Percentiles rank a stretch among this genome's conserved stretches.
These are phyloP conservation scores for Iphiclides podalirius DNA, from an alignment of 2,888 invertebrate genomes.

Conservation along the genomic window DNA sequence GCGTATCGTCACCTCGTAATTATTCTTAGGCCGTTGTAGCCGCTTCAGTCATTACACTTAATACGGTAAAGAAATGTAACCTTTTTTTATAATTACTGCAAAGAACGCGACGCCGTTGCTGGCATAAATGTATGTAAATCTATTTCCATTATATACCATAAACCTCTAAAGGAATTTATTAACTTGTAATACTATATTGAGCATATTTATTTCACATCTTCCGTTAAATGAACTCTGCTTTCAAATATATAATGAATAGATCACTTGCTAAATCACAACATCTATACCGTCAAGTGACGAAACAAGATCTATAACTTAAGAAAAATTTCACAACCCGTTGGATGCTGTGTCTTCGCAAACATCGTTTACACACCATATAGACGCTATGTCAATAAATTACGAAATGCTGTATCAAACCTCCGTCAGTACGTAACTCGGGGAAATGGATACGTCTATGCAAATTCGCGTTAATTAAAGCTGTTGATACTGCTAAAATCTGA, in stretches of 20 bases:
- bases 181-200: background rate
- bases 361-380: constrained; percentile 2
- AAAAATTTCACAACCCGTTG: constrained; percentile 9
- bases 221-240: background rate
- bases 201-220: background rate
- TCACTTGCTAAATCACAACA: background rate
- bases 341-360: constrained; percentile 11
- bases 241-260: background rate
- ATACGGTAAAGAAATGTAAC: constrained; percentile 33
- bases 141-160: background rate
- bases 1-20: constrained; percentile 56
- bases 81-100: constrained; percentile 26
- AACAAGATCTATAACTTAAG: constrained; percentile 1
- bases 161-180: background rate
- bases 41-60: constrained; percentile 41
- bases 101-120: constrained; percentile 6
- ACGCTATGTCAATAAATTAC: constrained; percentile 14
- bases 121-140: background rate
- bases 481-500: too few species aligned
- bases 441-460: background rate
- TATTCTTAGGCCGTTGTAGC: constrained; percentile 62
- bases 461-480: background rate
- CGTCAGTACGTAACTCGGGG: background rate
- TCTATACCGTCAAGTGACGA: background rate
- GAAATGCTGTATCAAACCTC: constrained; percentile 13